Evolutionary conservation across 2,888 invertebrate genomes (phyloP).

Genomic region (Oscheius sp.): DNA sequence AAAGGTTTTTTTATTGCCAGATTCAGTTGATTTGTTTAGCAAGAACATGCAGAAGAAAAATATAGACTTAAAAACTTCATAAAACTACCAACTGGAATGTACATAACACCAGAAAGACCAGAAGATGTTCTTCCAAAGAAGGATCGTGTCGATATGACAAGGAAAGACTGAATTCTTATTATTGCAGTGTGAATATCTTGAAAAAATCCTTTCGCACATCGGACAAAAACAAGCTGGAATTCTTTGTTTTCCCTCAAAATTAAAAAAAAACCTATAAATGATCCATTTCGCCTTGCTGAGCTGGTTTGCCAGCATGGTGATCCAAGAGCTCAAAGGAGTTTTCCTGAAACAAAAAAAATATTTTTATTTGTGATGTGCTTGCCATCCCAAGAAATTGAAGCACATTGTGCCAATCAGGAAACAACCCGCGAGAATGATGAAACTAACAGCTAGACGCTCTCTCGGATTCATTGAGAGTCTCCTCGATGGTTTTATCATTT

Average conservation of each 20-base stretch:
- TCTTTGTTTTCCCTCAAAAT: neutral
- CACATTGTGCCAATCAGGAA: neutral
- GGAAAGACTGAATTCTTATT: too few relatives aligned
- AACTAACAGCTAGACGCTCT: neutral
- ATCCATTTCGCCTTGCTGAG: neutral
- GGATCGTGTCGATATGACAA: slow-evolving; percentile 59
- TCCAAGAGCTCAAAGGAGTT: neutral
- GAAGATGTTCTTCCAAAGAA: slow-evolving; percentile 65
- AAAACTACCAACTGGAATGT: slow-evolving; percentile 58
- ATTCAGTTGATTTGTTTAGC: slow-evolving; percentile 24
- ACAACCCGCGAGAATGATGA: neutral
- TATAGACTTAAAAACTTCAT: slow-evolving; percentile 50
- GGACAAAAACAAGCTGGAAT: neutral
- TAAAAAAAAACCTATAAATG: neutral
- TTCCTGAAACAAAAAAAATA: neutral
- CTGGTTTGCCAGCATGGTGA: neutral
- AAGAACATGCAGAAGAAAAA: slow-evolving; percentile 53
- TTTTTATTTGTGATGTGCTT: neutral
- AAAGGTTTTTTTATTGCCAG: slow-evolving; percentile 3
- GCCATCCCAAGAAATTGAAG: neutral
- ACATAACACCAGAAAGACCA: slow-evolving; percentile 63
- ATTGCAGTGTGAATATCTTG: too few relatives aligned
- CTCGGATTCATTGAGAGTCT: neutral
- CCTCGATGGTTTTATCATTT: too few relatives aligned
- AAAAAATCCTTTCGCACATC: neutral